Base-by-base conservation (phyloP, 2,797 vertebrate species). In the Pantherophis alleghaniensis region DNA sequence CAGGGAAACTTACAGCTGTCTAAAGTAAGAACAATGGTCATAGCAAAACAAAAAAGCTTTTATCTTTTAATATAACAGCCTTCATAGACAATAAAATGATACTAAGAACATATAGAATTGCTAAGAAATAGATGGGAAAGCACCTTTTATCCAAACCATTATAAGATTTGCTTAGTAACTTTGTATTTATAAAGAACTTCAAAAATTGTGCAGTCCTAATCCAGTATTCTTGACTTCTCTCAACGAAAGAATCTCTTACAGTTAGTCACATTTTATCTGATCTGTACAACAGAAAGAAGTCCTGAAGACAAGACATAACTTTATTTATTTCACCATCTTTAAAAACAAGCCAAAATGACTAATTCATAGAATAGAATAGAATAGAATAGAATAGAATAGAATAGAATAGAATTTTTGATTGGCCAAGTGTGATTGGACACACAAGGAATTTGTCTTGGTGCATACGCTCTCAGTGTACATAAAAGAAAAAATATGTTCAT, bases 291-390 rank as follows among this genome's bases (percentile, higher is more conserved):
- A 61, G 3, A n/a, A 22, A 57, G 11, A 53, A 63, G 91, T 53
- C 26, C 53, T 5, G 26, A 91, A 53, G 63, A 69, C 55, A 93
- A n/a, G 42, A 88, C 32, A n/a, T 42, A 61, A 42, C 1, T 1
- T 86, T 60, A 74, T 10, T 93, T 91, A 60, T 88, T 88, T 79
- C 60, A 91, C 42, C 56, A 79, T 51, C 14, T 88, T 93, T 91
- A n/a, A 55, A 61, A 32, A 59, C 10, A 91, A 83, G 37, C 83
- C 42, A 66, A 79, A 91, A 14, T 60, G 56, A 60, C 16, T 59
- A 79, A 16, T 22, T n/a, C 13, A 59, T 14, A 61, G n/a, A 51
- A 51, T 7, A 51, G 47, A 47, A 47, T 6, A 47, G 47, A 47
- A 47, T 6, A 47, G 47, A 47, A 47, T 6, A 47, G 47, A 47